A percentile compares a stretch with the other conserved stretches of the same genome.
Conservation (phyloP, 2,113 vertebrate genomes). For the Pseudonaja textilis region DNA sequence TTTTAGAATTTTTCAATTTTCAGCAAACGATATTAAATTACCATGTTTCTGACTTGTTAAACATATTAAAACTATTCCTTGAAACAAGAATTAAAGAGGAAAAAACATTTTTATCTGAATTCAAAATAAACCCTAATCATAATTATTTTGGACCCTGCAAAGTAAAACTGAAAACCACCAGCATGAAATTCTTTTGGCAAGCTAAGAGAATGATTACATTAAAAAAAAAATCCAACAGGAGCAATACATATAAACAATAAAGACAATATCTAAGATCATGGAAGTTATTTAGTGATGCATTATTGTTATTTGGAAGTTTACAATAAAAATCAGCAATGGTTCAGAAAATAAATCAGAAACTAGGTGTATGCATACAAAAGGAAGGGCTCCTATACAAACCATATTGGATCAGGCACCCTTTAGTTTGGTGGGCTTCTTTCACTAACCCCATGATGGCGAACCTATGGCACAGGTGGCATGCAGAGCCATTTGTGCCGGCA, state of each 20-base stretch:
- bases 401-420: background rate
- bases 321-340: background rate
- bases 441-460: background rate
- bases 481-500: too few relatives aligned
- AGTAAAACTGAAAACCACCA: background rate
- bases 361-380: background rate
- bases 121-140: background rate
- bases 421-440: background rate
- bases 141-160: background rate
- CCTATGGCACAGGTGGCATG: too few relatives aligned
- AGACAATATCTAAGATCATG: background rate
- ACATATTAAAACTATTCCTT: background rate
- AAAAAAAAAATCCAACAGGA: background rate
- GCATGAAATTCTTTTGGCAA: background rate
- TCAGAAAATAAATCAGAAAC: background rate
- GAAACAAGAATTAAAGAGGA: background rate
- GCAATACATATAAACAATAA: background rate
- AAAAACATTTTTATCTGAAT: background rate
- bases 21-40: background rate
- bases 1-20: background rate
- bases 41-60: background rate
- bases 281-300: background rate
- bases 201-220: background rate
- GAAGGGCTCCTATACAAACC: background rate
- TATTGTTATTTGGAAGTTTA: background rate